Evolutionary conservation across 2,797 vertebrate genomes (phyloP), one percentile per base, ranked within the genome.

Genomic region (Masticophis lateralis): DNA sequence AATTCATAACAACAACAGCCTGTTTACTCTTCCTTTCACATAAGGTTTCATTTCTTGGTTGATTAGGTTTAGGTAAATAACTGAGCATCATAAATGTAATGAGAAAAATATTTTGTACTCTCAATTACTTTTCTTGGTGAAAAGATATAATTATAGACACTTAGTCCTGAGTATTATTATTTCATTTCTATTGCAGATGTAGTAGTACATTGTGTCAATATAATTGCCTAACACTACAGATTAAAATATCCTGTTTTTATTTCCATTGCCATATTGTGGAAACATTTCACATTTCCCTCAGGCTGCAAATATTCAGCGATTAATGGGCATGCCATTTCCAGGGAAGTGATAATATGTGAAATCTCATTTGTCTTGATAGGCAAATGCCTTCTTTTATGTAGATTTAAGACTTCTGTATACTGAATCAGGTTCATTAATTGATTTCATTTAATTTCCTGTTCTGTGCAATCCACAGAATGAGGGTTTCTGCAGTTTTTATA

Each of bases 21-120:
- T 87, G 74, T 90, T 90, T 69, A 86, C 28, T 86, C 28, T 86
- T 91, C 9, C 74, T 86, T 60, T 89, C 87, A 91, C 74, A 91
- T 89, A 27, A 60, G 86, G 87, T 56, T 91, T 91, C n/a, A 92
- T 91, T 94, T 92, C 83, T 89, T 92, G 92, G 74, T 63, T 94
- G 90, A 89, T 69, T 89, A 91, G 55, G 16, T 89, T 51, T 89
- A 60, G 87, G 69, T 91, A 86, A 87, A 83, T 92, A 91, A 66
- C 22, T 55, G 37, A 43, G 51, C 60, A 89, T 60, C 53, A 90
- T 69, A 79, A 93, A 89, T 89, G 37, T 92, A 94, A 88, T 60
- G 86, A 91, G 60, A 47, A 89, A 89, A 91, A 66, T 90, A 47
- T 47, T 89, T 66, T 79, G 60, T 55, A 5, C 55, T 89, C 59